These are phyloP conservation scores for Caenorhabditis latens DNA, from an alignment of 1,140 invertebrate species.

Conservation along the genomic window DNA sequence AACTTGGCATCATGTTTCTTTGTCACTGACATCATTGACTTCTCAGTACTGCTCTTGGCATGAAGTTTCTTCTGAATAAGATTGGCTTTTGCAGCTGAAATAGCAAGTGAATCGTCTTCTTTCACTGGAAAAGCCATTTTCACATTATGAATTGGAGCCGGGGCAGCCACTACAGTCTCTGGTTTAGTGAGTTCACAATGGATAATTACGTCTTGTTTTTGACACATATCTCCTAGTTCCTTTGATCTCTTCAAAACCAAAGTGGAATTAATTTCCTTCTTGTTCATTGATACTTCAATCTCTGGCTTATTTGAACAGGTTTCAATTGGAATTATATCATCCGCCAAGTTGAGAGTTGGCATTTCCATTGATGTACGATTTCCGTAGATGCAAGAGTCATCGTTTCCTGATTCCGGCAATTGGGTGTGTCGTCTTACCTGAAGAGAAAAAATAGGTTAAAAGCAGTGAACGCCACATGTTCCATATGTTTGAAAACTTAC, in stretches of 20 bases:
- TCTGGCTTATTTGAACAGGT: neutral
- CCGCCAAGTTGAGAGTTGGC: neutral
- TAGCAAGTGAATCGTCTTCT: constrained; percentile 30
- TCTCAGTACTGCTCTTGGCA: neutral
- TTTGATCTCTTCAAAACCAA: neutral
- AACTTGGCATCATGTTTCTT: constrained; percentile 39
- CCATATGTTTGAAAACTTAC: neutral
- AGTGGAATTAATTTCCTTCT: neutral
- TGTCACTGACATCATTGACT: constrained; percentile 27
- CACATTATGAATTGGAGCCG: neutral
- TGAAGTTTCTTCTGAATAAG: constrained; percentile 23
- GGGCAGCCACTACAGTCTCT: constrained; percentile 35
- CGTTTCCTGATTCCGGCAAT: constrained; percentile 10
- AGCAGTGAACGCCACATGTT: neutral
- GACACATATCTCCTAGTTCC: neutral
- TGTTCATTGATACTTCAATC: neutral
- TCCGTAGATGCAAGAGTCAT: constrained; percentile 22
- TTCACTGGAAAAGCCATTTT: neutral
- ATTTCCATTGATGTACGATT: constrained; percentile 10
- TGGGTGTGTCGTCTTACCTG: constrained; percentile 16
- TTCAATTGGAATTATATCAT: neutral
- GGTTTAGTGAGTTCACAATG: constrained; percentile 35
- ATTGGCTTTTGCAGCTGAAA: constrained; percentile 15
- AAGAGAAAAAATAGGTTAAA: neutral
- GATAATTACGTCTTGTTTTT: neutral